These are phyloP conservation scores for Sebastes fasciatus DNA, from an alignment of 2,113 vertebrate species.

Conservation along the genomic window DNA sequence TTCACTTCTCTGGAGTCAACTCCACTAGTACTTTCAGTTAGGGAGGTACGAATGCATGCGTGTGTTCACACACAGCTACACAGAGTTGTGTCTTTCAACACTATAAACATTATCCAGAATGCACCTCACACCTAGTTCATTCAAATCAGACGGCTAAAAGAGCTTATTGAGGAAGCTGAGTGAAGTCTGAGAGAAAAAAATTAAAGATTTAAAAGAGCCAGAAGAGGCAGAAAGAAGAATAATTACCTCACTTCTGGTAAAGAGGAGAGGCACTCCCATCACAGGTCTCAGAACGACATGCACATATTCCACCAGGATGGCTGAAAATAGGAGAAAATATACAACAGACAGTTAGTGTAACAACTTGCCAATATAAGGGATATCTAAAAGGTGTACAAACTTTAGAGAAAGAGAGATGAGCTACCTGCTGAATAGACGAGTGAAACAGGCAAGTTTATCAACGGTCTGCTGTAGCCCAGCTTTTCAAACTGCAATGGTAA, in stretches of 20 bases:
- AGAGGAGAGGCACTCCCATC: conserved; percentile 86
- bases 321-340: conserved; percentile 73
- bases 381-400: neutral
- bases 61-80: conserved; percentile 17
- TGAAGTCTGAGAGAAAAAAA: neutral
- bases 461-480: conserved; percentile 88
- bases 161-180: neutral
- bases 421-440: conserved; percentile 91
- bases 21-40: conserved; percentile 25
- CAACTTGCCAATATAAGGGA: neutral
- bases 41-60: neutral
- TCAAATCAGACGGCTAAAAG: neutral
- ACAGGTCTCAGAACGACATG: conserved; percentile 89
- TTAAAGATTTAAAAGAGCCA: neutral
- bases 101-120: neutral
- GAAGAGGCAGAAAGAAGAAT: neutral
- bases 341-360: neutral
- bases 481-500: conserved; percentile 88
- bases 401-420: neutral
- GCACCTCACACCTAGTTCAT: neutral
- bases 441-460: conserved; percentile 88
- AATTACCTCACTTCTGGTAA: conserved; percentile 92
- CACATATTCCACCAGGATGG: conserved; percentile 87
- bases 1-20: no score
- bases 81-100: neutral